These are phyloP conservation scores for Dendrolimus pini DNA, from an alignment of 2,888 invertebrate genomes.

Conservation along the genomic window DNA sequence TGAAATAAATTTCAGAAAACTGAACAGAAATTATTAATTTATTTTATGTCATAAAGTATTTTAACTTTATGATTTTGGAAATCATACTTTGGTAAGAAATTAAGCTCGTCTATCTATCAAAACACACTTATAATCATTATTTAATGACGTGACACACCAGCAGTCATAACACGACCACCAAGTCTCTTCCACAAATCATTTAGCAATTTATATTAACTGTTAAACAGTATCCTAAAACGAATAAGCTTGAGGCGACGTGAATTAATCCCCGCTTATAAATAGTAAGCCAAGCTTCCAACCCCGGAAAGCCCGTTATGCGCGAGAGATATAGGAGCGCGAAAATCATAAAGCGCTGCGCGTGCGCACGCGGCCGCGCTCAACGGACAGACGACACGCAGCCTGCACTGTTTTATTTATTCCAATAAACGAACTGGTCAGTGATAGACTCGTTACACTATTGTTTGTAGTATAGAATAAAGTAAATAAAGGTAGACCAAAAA, in stretches of 20 bases:
- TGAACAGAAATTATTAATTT: too few relatives aligned
- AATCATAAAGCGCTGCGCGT: constrained; percentile 43
- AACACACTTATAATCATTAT: too few relatives aligned
- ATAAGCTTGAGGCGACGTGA: constrained; percentile 8
- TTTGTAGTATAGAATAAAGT: background rate
- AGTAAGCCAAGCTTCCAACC: constrained; percentile 19
- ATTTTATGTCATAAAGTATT: too few relatives aligned
- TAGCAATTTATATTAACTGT: background rate
- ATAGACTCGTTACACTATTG: background rate
- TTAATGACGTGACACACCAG: too few relatives aligned
- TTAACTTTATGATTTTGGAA: too few relatives aligned
- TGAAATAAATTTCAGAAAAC: too few relatives aligned
- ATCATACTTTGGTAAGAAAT: too few relatives aligned
- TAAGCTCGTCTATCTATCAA: too few relatives aligned
- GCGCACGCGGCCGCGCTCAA: constrained; percentile 12
- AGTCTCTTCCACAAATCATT: background rate
- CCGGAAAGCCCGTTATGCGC: constrained; percentile 16
- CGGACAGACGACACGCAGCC: constrained; percentile 7
- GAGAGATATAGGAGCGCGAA: constrained; percentile 48
- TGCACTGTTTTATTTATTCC: background rate
- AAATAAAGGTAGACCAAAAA: too few relatives aligned
- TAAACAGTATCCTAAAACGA: constrained; percentile 4
- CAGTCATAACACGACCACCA: too few relatives aligned
- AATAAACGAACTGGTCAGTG: background rate
- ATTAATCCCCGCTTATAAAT: constrained; percentile 39